Conservation (phyloP, 2,888 invertebrate genomes). For the Teleogryllus oceanicus region DNA sequence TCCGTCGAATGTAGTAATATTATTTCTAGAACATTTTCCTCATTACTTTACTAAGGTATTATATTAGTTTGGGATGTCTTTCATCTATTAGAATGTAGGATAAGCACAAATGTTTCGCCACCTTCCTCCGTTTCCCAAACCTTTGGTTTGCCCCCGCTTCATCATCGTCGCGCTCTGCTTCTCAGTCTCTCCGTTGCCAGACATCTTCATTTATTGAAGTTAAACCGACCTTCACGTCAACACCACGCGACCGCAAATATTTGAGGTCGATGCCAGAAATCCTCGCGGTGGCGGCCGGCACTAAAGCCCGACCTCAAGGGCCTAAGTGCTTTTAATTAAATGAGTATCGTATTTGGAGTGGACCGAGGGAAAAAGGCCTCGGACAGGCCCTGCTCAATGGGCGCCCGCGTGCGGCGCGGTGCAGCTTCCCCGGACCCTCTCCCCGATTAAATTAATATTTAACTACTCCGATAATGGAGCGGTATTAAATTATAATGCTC, state of each 20-base stretch:
- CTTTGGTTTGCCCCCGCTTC: too few relatives aligned
- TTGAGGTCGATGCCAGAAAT: neutral
- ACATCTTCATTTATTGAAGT: neutral
- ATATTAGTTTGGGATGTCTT: too few relatives aligned
- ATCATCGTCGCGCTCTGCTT: too few relatives aligned
- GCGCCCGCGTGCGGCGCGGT: too few relatives aligned
- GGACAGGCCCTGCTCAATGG: neutral
- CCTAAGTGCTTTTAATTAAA: neutral
- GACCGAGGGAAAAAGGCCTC: neutral
- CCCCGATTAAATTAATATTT: constrained; percentile 4
- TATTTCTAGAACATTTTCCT: too few relatives aligned
- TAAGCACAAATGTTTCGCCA: too few relatives aligned
- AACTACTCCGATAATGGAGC: neutral
- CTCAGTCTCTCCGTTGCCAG: too few relatives aligned
- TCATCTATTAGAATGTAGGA: too few relatives aligned
- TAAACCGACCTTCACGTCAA: neutral
- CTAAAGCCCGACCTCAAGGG: neutral
- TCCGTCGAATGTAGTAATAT: too few relatives aligned
- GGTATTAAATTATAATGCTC: neutral
- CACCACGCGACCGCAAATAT: neutral
- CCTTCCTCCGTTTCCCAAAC: too few relatives aligned
- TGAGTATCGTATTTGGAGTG: neutral
- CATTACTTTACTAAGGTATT: too few relatives aligned
- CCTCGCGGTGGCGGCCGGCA: neutral
- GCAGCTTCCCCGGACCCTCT: neutral